These are phyloP conservation scores for Dilophus febrilis DNA, from an alignment of 2,888 invertebrate species.

Conservation along the genomic window DNA sequence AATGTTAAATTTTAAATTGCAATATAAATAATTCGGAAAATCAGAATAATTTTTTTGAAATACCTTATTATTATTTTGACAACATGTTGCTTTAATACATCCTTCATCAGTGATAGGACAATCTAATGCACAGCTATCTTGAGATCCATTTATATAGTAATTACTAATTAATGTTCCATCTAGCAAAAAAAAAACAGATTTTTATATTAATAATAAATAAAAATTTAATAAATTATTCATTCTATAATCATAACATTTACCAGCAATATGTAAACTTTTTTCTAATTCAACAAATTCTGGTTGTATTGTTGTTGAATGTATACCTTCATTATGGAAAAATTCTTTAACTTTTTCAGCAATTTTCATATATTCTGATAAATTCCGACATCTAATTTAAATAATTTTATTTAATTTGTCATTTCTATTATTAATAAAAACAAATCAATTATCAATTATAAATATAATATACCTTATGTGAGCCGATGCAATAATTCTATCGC, in stretches of 20 bases:
- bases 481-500: conserved; percentile 91
- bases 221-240: no score
- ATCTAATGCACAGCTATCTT: conserved; percentile 61
- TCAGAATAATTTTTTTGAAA: background rate
- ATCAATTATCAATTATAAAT: background rate
- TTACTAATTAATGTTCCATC: conserved; percentile 27
- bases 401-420: background rate
- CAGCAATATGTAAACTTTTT: conserved; percentile 6
- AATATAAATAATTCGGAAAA: background rate
- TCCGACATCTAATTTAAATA: conserved; percentile 51
- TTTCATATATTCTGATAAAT: conserved; percentile 90
- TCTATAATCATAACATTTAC: no score
- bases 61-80: conserved; percentile 34
- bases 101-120: conserved; percentile 71
- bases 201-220: no score
- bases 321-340: conserved; percentile 96
- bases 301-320: conserved; percentile 97
- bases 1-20: background rate
- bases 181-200: no score
- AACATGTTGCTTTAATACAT: conserved; percentile 77
- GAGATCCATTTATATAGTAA: conserved; percentile 33
- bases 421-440: background rate
- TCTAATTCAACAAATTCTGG: conserved; percentile 88
- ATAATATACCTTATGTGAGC: conserved; percentile 69
- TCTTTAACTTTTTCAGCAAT: conserved; percentile 92